Percentiles rank a stretch among this genome's conserved stretches.
Evolutionary conservation across 2,797 vertebrate genomes (phyloP).

Genomic region (Danio choprae): DNA sequence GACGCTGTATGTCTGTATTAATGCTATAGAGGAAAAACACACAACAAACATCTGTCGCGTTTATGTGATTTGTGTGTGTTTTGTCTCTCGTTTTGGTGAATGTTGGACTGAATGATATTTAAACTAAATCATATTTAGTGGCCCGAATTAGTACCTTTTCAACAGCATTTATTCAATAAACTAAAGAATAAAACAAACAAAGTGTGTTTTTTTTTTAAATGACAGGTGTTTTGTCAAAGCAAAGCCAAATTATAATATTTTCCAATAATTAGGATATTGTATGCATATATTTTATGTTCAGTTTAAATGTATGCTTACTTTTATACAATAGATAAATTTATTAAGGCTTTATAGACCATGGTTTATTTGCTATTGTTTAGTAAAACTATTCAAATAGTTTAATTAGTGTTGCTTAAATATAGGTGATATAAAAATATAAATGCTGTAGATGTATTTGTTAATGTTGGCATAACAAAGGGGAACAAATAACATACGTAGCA

Average conservation of each 20-base stretch:
- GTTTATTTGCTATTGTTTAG: background rate
- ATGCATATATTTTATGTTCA: background rate
- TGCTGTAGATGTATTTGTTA: too few species aligned
- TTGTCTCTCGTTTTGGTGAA: background rate
- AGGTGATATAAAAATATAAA: background rate
- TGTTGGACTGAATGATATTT: too few species aligned
- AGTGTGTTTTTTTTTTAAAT: too few species aligned
- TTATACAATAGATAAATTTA: background rate
- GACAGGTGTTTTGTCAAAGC: conserved; percentile 49
- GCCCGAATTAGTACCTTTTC: too few species aligned
- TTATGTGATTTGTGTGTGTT: background rate
- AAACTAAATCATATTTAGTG: too few species aligned
- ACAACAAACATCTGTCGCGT: conserved; percentile 9
- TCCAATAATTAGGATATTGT: background rate
- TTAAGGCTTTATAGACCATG: background rate
- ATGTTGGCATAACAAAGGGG: too few species aligned
- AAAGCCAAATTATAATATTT: conserved; percentile 65
- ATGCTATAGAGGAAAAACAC: conserved; percentile 31
- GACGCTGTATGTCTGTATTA: background rate
- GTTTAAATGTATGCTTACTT: background rate
- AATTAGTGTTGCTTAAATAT: background rate
- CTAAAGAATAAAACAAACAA: background rate
- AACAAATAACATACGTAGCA: too few species aligned
- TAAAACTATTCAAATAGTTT: background rate
- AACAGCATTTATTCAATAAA: too few species aligned